Base-by-base conservation (phyloP, 92 coral and sea anemone species). In the Isaurus tuberculatus region DNA sequence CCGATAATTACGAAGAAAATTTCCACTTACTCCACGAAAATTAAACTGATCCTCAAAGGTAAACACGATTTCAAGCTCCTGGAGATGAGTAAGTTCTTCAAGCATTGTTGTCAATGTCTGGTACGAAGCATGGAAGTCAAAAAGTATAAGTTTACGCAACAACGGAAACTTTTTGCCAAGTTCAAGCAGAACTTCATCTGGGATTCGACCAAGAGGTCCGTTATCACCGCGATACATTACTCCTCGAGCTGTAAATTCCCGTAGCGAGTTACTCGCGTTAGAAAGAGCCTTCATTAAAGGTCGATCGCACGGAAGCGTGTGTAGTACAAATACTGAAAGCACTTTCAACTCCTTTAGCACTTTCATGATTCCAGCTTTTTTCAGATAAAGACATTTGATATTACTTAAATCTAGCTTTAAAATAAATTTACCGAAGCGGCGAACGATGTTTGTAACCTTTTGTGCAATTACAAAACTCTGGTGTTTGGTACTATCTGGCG, bases 181-280 rank as follows among this genome's bases (percentile, higher is more conserved):
- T 67, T 85, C 85, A 17, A 86, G 72, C n/a, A 89, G 84, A 53
- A 85, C 65, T 27, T 79, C 92, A 33, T 89, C 92, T 2, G 89
- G 86, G 40, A 89, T 86, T 69, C 86, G 65, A 63, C 72, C 48
- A 48, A 89, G 66, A 19, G 87, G 92, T 30, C 85, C 80, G 37
- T 86, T 78, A 26, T 84, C 81, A 5, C 81, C 70, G 15, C 84
- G 58, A 55, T 71, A 81, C 80, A 27, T 69, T 25, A 89, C 87
- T 23, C 92, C 92, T 23, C 89, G 72, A n/a, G 89, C 92, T 31
- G 86, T 65, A 23, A 89, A 89, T 58, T 86, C 89, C 68, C 75
- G 84, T 30, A 89, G 89, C 19, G 40, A 53, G 20, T 83, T 44
- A 57, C 85, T 85, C 10, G 69, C 32, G 25, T 40, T 34, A 32